Evolutionary conservation across 2,113 vertebrate genomes (phyloP).

Genomic region (Zosterops hypoxanthus): DNA sequence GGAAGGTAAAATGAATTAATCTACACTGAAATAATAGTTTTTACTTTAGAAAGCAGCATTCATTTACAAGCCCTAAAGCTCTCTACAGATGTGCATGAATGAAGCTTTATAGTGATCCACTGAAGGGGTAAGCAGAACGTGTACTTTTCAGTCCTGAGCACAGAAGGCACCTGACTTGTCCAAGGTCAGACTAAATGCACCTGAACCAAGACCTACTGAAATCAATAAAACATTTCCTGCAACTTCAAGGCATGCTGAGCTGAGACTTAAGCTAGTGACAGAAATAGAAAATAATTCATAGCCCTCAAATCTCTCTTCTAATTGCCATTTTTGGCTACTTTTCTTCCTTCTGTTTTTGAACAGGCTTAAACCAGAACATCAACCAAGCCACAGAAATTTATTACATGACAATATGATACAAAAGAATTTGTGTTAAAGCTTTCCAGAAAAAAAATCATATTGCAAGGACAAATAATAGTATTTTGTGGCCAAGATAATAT

Average conservation of each 20-base stretch:
- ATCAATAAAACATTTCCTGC: background rate
- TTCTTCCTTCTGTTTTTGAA: slow-evolving; percentile 28
- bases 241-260: background rate
- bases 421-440: background rate
- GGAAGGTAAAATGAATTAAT: slow-evolving; percentile 22
- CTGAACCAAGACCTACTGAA: background rate
- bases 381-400: background rate
- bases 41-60: background rate
- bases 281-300: background rate
- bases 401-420: background rate
- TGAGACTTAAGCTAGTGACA: background rate
- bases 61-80: background rate
- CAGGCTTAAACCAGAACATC: background rate
- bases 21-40: background rate
- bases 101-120: background rate
- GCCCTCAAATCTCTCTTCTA: background rate
- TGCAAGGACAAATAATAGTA: background rate
- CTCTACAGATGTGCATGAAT: slow-evolving; percentile 4
- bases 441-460: slow-evolving; percentile 21
- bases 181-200: background rate
- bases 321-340: slow-evolving; percentile 57
- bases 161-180: background rate
- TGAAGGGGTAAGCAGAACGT: background rate
- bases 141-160: background rate
- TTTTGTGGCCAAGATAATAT: background rate